Conservation (phyloP, 2,888 invertebrate genomes). For the Eupithecia dodoneata region DNA sequence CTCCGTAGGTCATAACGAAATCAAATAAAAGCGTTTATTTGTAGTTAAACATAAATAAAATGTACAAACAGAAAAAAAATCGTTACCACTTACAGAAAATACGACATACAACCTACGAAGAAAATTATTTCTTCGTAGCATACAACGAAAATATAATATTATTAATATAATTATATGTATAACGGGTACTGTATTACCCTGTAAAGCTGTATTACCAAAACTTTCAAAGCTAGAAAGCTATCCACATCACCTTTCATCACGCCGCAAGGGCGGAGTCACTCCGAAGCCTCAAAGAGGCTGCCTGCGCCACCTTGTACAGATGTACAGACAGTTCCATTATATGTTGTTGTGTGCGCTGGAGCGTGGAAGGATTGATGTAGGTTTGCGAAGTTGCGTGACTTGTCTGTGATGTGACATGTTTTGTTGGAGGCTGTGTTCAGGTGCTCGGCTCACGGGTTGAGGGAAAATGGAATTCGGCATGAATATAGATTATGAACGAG, state of each 20-base stretch:
- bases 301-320: conserved; percentile 43
- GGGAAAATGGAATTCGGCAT: not conserved
- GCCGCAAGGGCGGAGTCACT: conserved; percentile 25
- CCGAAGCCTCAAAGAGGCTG: conserved; percentile 25
- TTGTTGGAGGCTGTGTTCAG: conserved; percentile 2
- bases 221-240: not conserved
- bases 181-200: no score
- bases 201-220: no score
- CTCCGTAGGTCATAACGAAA: no score
- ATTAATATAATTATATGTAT: no score
- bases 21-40: no score
- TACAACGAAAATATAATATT: no score
- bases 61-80: no score
- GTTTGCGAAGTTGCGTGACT: conserved; percentile 27
- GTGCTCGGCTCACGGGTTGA: not conserved
- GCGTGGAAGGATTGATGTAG: conserved; percentile 35
- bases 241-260: conserved; percentile 18
- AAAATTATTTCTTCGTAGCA: no score
- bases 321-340: conserved; percentile 17
- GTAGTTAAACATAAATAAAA: no score
- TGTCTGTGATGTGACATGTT: not conserved
- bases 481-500: no score
- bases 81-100: no score
- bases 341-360: conserved; percentile 16
- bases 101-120: no score